phyloP scores from a whole-genome alignment of 2,797 vertebrate genomes.

The Eurystomus glaucurus region DNA sequence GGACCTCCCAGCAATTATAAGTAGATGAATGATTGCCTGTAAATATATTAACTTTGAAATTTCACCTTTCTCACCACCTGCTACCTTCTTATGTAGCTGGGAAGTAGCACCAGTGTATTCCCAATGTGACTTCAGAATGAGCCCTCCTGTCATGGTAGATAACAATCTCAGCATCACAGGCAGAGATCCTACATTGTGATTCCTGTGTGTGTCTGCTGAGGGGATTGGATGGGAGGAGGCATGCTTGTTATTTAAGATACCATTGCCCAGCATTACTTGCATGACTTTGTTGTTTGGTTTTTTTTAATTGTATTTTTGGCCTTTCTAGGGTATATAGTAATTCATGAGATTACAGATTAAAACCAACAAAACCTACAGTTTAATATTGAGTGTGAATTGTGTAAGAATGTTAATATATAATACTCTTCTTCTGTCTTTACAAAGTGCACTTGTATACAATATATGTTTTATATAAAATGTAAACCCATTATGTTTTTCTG shows the following conservation, averaged over 20 bases:
- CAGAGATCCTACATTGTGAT: neutral
- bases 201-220: neutral
- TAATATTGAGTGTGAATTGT: neutral
- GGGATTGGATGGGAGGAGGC: neutral
- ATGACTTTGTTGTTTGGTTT: neutral
- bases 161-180: neutral
- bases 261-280: neutral
- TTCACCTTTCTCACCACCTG: neutral
- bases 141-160: neutral
- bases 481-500: neutral
- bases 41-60: neutral
- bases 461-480: no score
- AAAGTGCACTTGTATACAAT: neutral
- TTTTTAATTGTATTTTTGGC: neutral
- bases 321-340: neutral
- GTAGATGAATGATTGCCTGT: neutral
- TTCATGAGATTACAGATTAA: neutral
- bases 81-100: neutral
- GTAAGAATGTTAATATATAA: neutral
- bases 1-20: neutral
- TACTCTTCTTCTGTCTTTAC: neutral
- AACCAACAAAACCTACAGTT: neutral
- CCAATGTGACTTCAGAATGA: neutral
- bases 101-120: neutral
- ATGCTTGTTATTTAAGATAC: rapidly evolving